These are phyloP conservation scores for Archocentrus centrarchus DNA, from an alignment of 2,113 vertebrate genomes.

Conservation along the genomic window DNA sequence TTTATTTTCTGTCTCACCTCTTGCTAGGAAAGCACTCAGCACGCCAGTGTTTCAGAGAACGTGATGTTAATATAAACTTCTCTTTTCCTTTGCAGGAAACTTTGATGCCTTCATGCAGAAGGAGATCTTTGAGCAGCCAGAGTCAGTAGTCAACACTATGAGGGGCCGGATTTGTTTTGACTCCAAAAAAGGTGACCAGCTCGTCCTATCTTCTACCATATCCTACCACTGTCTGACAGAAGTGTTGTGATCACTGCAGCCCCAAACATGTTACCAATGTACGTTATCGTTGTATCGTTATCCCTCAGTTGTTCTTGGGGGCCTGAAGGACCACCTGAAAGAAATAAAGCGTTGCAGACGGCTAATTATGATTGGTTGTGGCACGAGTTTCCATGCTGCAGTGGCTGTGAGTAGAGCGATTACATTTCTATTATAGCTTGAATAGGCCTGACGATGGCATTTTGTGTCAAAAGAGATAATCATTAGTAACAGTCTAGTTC, in stretches of 20 bases:
- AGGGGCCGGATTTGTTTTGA: constrained; percentile 96
- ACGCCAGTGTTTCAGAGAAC: not conserved
- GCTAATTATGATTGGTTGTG: constrained; percentile 94
- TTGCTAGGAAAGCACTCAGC: not conserved
- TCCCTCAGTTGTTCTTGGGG: constrained; percentile 88
- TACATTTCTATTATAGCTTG: not conserved
- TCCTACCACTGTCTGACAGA: not conserved
- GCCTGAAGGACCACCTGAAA: constrained; percentile 94
- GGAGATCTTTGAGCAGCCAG: constrained; percentile 97
- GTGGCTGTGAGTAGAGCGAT: constrained; percentile 86
- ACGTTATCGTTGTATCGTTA: too few species aligned
- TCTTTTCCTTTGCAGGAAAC: constrained; percentile 82
- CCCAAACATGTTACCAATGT: too few species aligned
- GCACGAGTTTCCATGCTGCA: constrained; percentile 94
- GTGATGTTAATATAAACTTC: not conserved
- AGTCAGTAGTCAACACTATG: constrained; percentile 96
- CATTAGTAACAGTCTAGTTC: not conserved
- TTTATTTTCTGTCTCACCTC: not conserved
- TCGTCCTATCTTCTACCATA: not conserved
- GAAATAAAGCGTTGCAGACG: constrained; percentile 94
- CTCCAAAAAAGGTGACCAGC: constrained; percentile 84
- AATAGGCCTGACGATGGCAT: not conserved
- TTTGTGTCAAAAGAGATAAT: not conserved
- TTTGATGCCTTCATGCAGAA: constrained; percentile 98
- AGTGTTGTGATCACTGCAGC: not conserved